These are phyloP conservation scores for Drosophila ficusphila DNA, from an alignment of 1,140 invertebrate species.

Conservation along the genomic window DNA sequence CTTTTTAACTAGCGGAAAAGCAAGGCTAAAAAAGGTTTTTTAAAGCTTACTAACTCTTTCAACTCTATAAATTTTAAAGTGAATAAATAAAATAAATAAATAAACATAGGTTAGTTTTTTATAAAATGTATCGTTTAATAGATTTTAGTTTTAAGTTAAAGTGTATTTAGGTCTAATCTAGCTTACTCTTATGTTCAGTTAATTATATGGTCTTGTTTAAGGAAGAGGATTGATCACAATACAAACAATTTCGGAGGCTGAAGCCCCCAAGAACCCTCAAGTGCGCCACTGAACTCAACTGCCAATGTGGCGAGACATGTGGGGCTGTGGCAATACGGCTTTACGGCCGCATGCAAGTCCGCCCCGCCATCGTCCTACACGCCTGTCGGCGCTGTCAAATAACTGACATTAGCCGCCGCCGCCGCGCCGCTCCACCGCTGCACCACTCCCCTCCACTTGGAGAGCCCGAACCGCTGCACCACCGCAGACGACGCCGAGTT, in stretches of 20 bases:
- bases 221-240: too few species aligned
- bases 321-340: not conserved
- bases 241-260: not conserved
- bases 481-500: slow-evolving; percentile 47
- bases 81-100: too few species aligned
- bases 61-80: too few species aligned
- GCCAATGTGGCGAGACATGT: slow-evolving; percentile 41
- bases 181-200: too few species aligned
- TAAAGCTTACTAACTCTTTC: too few species aligned
- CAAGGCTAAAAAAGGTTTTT: too few species aligned
- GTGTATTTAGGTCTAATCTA: too few species aligned
- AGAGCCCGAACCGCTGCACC: slow-evolving; percentile 40
- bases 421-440: slow-evolving; percentile 8
- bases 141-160: too few species aligned
- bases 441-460: not conserved
- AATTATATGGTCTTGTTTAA: too few species aligned
- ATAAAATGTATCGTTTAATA: too few species aligned
- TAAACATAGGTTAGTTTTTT: too few species aligned
- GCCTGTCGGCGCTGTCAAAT: slow-evolving; percentile 75
- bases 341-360: slow-evolving; percentile 39
- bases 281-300: slow-evolving; percentile 27
- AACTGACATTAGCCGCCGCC: slow-evolving; percentile 80
- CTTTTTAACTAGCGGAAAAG: too few species aligned
- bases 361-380: slow-evolving; percentile 55
- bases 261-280: not conserved